Evolutionary conservation across 2,888 invertebrate genomes (phyloP).

Genomic region (Amphipoea oculea): DNA sequence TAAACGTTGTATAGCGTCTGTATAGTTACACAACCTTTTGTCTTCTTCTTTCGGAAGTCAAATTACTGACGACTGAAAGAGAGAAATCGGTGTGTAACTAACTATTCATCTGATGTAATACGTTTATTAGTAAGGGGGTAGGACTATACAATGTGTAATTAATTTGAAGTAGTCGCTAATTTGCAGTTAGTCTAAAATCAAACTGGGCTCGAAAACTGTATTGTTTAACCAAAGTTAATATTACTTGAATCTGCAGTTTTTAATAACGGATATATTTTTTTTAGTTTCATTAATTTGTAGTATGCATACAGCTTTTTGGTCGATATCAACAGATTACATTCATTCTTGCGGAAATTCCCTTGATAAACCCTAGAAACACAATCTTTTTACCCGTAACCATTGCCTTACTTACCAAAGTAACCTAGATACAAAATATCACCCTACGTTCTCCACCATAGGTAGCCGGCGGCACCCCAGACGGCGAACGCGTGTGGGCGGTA

Average conservation of each 20-base stretch:
- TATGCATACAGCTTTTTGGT: neutral
- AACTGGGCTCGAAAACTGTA: neutral
- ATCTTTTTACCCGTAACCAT: neutral
- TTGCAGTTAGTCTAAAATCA: neutral
- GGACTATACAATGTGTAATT: too few species aligned
- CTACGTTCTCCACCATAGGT: slow-evolving; percentile 66
- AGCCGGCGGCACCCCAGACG: slow-evolving; percentile 81
- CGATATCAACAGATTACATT: neutral
- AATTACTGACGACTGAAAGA: too few species aligned
- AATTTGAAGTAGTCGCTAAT: neutral
- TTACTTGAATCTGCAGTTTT: neutral
- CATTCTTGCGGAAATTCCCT: neutral
- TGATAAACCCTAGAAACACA: neutral
- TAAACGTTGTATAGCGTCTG: too few species aligned
- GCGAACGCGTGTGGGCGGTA: slow-evolving; percentile 83
- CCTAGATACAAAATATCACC: neutral
- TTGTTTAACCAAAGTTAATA: neutral
- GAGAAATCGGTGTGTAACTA: too few species aligned
- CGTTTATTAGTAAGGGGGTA: too few species aligned
- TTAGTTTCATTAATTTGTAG: neutral
- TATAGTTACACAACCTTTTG: too few species aligned
- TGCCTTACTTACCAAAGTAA: neutral
- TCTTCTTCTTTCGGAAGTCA: too few species aligned
- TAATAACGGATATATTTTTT: neutral
- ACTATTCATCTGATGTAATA: too few species aligned